phyloP scores from a whole-genome alignment of 2,888 invertebrate species.

The Cephus sareptanus region DNA sequence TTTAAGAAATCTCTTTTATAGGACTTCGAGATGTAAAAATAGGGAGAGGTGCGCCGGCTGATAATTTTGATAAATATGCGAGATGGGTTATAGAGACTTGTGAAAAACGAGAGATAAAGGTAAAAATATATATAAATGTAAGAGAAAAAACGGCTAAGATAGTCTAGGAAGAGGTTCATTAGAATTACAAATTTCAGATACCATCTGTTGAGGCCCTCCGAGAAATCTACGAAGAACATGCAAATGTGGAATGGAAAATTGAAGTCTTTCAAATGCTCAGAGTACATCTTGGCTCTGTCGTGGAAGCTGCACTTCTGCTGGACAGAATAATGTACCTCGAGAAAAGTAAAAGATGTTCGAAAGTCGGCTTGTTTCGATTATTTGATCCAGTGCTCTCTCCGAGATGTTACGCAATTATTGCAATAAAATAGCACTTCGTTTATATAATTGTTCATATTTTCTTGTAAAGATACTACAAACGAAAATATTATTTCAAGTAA shows the following conservation, averaged over 20 bases:
- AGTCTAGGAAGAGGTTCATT: not conserved
- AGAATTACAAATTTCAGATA: constrained; percentile 38
- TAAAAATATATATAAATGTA: not conserved
- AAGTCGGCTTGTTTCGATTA: constrained; percentile 77
- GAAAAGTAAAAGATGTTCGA: constrained; percentile 70
- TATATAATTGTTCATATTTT: not conserved
- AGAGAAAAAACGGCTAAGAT: not conserved
- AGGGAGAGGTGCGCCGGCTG: constrained; percentile 73
- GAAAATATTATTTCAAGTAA: not conserved
- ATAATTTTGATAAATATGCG: constrained; percentile 78
- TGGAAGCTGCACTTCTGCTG: constrained; percentile 84
- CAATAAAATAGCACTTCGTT: constrained; percentile 66
- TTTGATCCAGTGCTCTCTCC: constrained; percentile 90
- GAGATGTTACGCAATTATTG: constrained; percentile 81
- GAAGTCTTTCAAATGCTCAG: constrained; percentile 83
- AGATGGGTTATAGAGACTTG: constrained; percentile 71
- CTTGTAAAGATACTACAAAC: not conserved
- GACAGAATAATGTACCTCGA: constrained; percentile 83
- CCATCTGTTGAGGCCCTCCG: constrained; percentile 66
- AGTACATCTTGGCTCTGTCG: constrained; percentile 79
- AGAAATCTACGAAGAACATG: constrained; percentile 61
- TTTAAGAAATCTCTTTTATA: constrained; percentile 61
- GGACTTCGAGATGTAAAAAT: constrained; percentile 69
- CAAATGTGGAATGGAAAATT: constrained; percentile 70
- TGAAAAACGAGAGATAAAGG: not conserved